Evolutionary conservation across 2,113 vertebrate genomes (phyloP).

Genomic region (Mesocricetus auratus): DNA sequence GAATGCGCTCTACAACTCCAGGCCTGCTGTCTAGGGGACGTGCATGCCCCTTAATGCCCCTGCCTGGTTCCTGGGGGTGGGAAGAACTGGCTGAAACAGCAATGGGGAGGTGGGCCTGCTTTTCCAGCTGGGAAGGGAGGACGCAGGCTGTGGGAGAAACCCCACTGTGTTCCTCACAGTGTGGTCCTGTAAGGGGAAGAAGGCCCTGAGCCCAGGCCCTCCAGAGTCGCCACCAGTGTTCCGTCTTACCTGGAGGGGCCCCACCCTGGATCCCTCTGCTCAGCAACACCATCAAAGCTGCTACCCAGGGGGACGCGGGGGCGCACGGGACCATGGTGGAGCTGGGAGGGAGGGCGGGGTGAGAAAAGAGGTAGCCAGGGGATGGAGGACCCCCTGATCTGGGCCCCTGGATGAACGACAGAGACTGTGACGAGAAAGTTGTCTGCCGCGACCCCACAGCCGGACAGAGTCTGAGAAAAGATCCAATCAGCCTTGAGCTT

Average conservation of each 20-base stretch:
- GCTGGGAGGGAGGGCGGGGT: neutral
- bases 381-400: neutral
- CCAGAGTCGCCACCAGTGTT: rapidly evolving
- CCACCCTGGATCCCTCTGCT: neutral
- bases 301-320: neutral
- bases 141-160: neutral
- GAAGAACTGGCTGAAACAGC: rapidly evolving
- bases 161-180: rapidly evolving
- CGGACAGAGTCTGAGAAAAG: neutral
- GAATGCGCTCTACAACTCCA: neutral
- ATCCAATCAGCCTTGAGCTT: neutral
- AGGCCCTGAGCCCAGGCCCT: neutral
- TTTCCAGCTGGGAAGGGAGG: neutral
- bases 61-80: too few species aligned
- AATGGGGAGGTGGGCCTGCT: rapidly evolving
- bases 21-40: neutral
- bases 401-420: neutral
- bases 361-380: neutral
- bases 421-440: neutral
- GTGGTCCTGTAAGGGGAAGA: neutral
- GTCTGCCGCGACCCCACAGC: neutral
- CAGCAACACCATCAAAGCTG: neutral
- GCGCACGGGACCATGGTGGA: neutral
- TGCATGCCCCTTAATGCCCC: neutral
- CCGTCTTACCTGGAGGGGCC: constrained; percentile 51